Evolutionary conservation across 2,797 vertebrate species (phyloP).

Genomic region (Lutjanus argentimaculatus): DNA sequence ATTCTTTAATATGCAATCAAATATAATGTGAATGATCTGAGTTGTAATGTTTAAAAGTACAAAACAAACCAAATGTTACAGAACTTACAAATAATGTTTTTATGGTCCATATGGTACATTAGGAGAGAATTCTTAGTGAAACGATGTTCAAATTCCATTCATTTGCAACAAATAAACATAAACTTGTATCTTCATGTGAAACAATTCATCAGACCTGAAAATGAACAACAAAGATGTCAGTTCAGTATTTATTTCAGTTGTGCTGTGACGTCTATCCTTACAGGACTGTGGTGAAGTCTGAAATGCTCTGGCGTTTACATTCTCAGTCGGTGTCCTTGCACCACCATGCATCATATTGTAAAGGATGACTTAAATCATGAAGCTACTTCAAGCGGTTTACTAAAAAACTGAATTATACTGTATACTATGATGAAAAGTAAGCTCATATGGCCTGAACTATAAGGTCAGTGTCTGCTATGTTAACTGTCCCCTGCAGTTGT

Average conservation of each 20-base stretch:
- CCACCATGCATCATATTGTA: neutral
- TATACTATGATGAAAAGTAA: too few relatives aligned
- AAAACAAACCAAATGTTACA: neutral
- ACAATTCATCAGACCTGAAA: neutral
- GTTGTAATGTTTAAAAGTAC: neutral
- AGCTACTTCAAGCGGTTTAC: neutral
- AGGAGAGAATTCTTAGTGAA: neutral
- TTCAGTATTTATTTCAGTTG: neutral
- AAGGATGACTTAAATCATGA: neutral
- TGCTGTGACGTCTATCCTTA: neutral
- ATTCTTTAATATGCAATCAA: neutral
- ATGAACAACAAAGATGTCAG: neutral
- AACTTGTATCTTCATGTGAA: neutral
- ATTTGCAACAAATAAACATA: neutral
- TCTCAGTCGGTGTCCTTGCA: neutral
- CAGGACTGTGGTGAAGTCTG: neutral
- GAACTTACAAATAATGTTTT: neutral
- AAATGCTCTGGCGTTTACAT: neutral
- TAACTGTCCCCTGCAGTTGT: too few relatives aligned
- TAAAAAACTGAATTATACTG: neutral
- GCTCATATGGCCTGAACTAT: too few relatives aligned
- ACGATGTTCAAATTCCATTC: neutral
- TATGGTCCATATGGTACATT: neutral
- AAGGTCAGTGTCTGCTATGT: too few relatives aligned
- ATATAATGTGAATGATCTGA: conserved; percentile 1